These are phyloP conservation scores for Cryptocephalus moraei DNA, from an alignment of 2,888 invertebrate genomes.

Conservation along the genomic window DNA sequence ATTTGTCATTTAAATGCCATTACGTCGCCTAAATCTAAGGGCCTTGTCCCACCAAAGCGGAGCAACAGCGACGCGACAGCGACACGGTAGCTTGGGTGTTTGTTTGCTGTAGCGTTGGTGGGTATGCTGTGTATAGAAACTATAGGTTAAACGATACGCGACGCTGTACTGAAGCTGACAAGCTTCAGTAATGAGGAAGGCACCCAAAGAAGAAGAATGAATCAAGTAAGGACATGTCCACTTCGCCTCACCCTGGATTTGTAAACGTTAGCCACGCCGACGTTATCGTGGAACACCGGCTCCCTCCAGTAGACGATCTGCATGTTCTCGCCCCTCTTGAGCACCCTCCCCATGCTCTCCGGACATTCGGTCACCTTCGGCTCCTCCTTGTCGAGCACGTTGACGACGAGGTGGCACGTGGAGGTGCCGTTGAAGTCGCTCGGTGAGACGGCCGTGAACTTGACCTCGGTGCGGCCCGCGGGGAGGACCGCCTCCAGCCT, in stretches of 20 bases:
- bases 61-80: too few relatives aligned
- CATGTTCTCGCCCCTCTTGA: slow-evolving; percentile 44
- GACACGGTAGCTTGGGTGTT: too few relatives aligned
- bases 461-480: slow-evolving; percentile 47
- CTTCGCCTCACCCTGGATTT: slow-evolving; percentile 46
- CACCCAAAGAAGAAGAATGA: too few relatives aligned
- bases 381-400: slow-evolving; percentile 46
- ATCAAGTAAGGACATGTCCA: not conserved
- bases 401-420: slow-evolving; percentile 49
- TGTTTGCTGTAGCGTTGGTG: too few relatives aligned
- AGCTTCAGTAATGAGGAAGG: too few relatives aligned
- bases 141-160: too few relatives aligned
- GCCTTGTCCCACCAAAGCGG: too few relatives aligned
- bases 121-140: too few relatives aligned
- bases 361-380: slow-evolving; percentile 52
- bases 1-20: too few relatives aligned
- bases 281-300: slow-evolving; percentile 51
- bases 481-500: slow-evolving; percentile 48
- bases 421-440: slow-evolving; percentile 38
- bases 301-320: slow-evolving; percentile 54
- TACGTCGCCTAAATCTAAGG: too few relatives aligned
- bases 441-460: slow-evolving; percentile 50
- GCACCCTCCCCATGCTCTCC: slow-evolving; percentile 46
- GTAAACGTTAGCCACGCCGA: slow-evolving; percentile 44
- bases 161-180: too few relatives aligned